Evolutionary conservation across 1,140 invertebrate genomes (phyloP), one percentile per base, ranked within the genome.

Genomic region (Chionoecetes opilio): DNA sequence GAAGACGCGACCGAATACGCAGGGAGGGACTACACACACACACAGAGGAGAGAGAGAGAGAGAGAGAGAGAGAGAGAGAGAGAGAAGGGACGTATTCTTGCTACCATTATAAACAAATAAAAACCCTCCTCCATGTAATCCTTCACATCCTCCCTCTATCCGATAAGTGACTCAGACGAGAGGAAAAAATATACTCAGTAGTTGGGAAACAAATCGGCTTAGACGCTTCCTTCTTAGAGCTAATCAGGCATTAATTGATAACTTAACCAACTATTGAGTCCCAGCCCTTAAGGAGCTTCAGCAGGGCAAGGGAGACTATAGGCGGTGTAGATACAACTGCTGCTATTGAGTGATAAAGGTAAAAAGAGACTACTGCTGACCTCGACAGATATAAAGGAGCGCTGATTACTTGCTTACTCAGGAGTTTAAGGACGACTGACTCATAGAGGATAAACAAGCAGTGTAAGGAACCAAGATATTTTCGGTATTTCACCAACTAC

Each of bases 41-140:
- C 21, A 26, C 0, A n/a, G 63, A 75, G 21, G 5, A 21, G 84
- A 86, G 82, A 35, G 34, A 63, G 84, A 86, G 82, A 35, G 34
- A 63, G 84, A 63, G 82, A 82, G 82, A 63, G 41, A 63, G 82
- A 82, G 82, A 31, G 91, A 92, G 34, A 35, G 34, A 53, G 91
- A 92, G 34, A 35, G 34, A 31, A 26, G 89, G 34, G 26, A 46
- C 14, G 14, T 5, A 46, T 14, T 46, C 41, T 5, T 46, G 14
- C 5, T 46, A 46, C 41, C 41, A 6, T 46, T 26, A 21, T 26
- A 75, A 21, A 75, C 53, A 75, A 3, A 75, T 75, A 9, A 9
- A 11, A 6, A 3, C 53, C 53, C 53, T 21, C 21, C 2, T 6
- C 53, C 53, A 3, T 75, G 9, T 75, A 21, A 75, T 75, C 21